Percentiles rank a stretch among this genome's conserved stretches.
These are phyloP conservation scores for Centroberyx gerrardi DNA, from an alignment of 2,797 vertebrate species.

Conservation along the genomic window DNA sequence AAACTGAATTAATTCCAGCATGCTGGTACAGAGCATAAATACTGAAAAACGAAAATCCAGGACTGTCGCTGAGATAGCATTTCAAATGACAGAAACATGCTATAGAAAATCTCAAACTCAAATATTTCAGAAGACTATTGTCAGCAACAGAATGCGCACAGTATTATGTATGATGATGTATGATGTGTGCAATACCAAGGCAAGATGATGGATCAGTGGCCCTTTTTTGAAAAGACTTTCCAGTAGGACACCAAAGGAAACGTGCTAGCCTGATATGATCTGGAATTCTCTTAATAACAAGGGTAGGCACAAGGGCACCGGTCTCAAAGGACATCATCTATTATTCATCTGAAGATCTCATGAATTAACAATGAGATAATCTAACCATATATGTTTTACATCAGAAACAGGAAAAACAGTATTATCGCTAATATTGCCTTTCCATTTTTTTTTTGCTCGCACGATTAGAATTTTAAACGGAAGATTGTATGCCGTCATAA, in stretches of 20 bases:
- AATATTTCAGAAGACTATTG: too few relatives aligned
- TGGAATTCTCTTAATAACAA: slow-evolving; percentile 81
- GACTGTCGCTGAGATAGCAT: background rate
- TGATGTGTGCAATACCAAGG: slow-evolving; percentile 53
- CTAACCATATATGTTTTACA: slow-evolving; percentile 83
- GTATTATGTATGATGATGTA: slow-evolving; percentile 48
- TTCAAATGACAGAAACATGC: background rate
- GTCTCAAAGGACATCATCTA: slow-evolving; percentile 83
- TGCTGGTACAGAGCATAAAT: background rate
- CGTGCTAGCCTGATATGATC: slow-evolving; percentile 68
- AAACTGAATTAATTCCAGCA: slow-evolving; percentile 9
- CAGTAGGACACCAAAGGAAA: slow-evolving; percentile 69
- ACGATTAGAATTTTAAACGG: slow-evolving; percentile 29
- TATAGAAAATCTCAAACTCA: background rate
- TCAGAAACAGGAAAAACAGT: slow-evolving; percentile 75
- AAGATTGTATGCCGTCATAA: slow-evolving; percentile 19
- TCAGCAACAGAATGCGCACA: slow-evolving; percentile 28
- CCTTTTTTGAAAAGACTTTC: slow-evolving; percentile 54
- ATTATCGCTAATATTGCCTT: slow-evolving; percentile 56
- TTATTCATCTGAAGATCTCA: slow-evolving; percentile 86
- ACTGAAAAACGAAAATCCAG: background rate
- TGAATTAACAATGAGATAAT: slow-evolving; percentile 85
- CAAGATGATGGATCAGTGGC: slow-evolving; percentile 63
- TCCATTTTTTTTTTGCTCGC: slow-evolving; percentile 19
- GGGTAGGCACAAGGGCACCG: slow-evolving; percentile 77